Base-by-base conservation (phyloP, 2,797 vertebrate species). In the Hypotaenidia okinawae region DNA sequence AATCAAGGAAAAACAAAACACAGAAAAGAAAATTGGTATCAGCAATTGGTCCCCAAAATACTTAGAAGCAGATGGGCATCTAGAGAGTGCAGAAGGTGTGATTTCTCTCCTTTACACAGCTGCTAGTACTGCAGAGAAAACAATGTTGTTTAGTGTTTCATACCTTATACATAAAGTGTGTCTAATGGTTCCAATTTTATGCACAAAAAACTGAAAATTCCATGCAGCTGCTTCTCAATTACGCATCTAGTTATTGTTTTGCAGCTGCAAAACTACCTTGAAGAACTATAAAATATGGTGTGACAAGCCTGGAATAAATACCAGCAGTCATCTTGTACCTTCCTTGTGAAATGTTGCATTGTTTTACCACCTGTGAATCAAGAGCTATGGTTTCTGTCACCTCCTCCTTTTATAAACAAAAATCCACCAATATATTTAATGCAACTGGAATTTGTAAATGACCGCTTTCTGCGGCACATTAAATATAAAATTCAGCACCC, bases 71-170 rank as follows among this genome's bases (percentile, higher is more conserved):
- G 94, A 97, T 93, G 92, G 89, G 90, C 93, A 97, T 59, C 92
- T 77, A 93, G 89, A 97, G 89, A 96, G 39, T 35, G 23, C 4
- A 94, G 70, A 87, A 94, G 84, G 92, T 94, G 74, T 54, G 90
- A 95, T 94, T 95, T 94, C 95, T 95, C 86, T 95, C 83, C 54
- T 94, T 95, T 84, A 84, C 90, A 86, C 95, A 97, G 97, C 96
- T 98, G 96, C 93, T 94, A 70, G 58, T 75, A 79, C 66, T 67
- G 89, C n/a, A 93, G 78, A 93, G 78, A 92, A 90, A 92, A 91
- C 58, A 84, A 27, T 68, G 79, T 74, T 92, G 93, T 87, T 97
- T 88, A 78, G 87, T 91, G 89, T 95, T 96, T 91, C 37, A 74
- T 81, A 94, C 81, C 80, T 96, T 79, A 88, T 6, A 87, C 88